These are phyloP conservation scores for Novumbra hubbsi DNA, from an alignment of 2,797 vertebrate genomes.

Conservation along the genomic window DNA sequence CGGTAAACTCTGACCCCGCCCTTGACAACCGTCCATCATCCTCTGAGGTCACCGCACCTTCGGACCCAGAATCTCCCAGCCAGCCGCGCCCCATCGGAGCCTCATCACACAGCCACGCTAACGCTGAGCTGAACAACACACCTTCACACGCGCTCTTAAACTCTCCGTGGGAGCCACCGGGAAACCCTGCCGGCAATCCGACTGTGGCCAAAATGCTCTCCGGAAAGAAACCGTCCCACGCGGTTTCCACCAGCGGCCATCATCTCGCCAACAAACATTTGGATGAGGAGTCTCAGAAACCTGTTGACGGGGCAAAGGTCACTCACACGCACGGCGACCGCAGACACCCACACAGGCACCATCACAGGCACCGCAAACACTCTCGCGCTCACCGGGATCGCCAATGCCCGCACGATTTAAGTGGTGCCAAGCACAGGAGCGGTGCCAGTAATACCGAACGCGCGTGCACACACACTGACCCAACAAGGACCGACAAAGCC, in stretches of 20 bases:
- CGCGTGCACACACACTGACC: background rate
- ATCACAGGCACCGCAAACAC: background rate
- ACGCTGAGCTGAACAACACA: background rate
- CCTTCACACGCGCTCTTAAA: background rate
- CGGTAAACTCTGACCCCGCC: background rate
- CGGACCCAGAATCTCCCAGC: background rate
- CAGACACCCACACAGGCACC: background rate
- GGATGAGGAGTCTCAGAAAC: background rate
- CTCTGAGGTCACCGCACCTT: background rate
- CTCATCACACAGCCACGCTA: background rate
- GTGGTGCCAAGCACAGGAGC: background rate
- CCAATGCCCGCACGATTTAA: too few species aligned
- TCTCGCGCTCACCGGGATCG: background rate
- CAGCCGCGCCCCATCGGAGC: background rate
- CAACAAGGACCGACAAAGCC: background rate
- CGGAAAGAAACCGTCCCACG: too few species aligned
- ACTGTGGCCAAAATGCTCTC: background rate
- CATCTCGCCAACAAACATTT: background rate
- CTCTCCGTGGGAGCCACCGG: background rate
- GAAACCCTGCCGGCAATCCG: background rate
- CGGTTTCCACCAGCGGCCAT: background rate
- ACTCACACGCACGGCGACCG: background rate
- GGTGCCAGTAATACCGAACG: background rate
- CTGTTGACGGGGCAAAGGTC: background rate
- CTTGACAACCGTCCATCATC: too few species aligned